Percentiles rank a stretch among this genome's conserved stretches.
These are phyloP conservation scores for Galaxea fascicularis DNA, from an alignment of 92 coral and sea anemone species.

Conservation along the genomic window DNA sequence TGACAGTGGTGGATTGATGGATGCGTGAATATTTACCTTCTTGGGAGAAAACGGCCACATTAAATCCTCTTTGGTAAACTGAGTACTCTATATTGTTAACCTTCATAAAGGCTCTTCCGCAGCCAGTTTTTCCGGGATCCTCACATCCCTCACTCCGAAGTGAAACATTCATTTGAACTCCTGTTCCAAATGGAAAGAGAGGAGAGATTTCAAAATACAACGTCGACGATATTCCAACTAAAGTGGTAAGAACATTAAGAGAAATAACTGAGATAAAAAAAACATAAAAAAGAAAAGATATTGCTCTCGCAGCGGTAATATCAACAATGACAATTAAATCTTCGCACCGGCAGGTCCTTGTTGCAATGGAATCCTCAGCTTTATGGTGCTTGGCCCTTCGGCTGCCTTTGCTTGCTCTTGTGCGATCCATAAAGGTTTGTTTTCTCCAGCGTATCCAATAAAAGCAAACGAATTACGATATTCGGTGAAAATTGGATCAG, in stretches of 20 bases:
- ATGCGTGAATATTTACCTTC: slow-evolving; percentile 23
- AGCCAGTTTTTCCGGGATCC: slow-evolving; percentile 26
- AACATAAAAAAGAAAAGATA: no score
- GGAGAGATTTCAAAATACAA: no score
- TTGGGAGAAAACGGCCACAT: slow-evolving; percentile 6
- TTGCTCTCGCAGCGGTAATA: no score
- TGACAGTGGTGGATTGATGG: background rate
- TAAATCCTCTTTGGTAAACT: slow-evolving; percentile 12
- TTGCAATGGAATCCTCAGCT: background rate
- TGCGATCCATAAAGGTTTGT: slow-evolving; percentile 19
- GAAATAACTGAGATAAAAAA: no score
- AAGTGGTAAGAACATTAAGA: no score
- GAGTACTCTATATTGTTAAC: slow-evolving; percentile 32
- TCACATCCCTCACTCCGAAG: slow-evolving; percentile 34
- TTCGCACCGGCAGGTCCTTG: slow-evolving; percentile 3
- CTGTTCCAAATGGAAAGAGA: no score
- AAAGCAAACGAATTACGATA: slow-evolving; percentile 20
- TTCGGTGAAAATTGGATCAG: slow-evolving; percentile 5
- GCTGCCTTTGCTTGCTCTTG: background rate
- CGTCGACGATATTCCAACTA: no score
- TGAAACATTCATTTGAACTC: background rate
- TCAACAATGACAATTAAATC: no score
- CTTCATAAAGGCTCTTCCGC: slow-evolving; percentile 24
- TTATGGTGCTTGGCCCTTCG: background rate
- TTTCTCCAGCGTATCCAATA: slow-evolving; percentile 23